Conservation (phyloP, 2,113 vertebrate genomes). For the Equus przewalskii region DNA sequence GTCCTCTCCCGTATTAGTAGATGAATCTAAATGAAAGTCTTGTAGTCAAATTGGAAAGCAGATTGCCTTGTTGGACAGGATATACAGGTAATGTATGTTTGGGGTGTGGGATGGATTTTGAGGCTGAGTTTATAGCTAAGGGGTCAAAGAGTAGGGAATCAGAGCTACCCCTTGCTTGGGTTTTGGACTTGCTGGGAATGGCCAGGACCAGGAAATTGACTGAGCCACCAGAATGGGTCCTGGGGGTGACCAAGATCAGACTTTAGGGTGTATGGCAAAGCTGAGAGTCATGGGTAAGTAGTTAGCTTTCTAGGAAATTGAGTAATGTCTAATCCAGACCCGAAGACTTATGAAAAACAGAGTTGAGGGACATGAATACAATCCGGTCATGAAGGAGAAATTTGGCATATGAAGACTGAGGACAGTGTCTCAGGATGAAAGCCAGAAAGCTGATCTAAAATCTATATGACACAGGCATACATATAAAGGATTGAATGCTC, state of each 20-base stretch:
- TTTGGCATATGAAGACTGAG: background rate
- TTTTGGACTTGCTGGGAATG: background rate
- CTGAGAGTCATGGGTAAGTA: background rate
- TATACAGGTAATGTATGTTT: slow-evolving; percentile 9
- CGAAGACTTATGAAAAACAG: background rate
- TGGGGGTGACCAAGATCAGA: background rate
- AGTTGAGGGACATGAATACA: background rate
- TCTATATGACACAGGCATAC: background rate
- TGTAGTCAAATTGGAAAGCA: background rate
- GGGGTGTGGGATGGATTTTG: background rate
- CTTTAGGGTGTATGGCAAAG: background rate
- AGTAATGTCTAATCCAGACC: background rate
- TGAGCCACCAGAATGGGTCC: background rate
- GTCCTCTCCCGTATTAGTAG: background rate
- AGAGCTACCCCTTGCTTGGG: background rate
- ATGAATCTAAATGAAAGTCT: background rate
- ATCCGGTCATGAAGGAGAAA: background rate
- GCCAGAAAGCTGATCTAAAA: background rate
- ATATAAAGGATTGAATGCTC: background rate
- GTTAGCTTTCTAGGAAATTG: background rate
- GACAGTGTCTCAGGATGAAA: background rate
- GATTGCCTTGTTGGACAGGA: background rate
- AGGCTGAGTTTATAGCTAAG: background rate
- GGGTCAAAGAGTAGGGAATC: background rate
- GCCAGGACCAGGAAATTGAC: background rate